Conservation (phyloP, 2,888 invertebrate genomes). For the Tachina fera region DNA sequence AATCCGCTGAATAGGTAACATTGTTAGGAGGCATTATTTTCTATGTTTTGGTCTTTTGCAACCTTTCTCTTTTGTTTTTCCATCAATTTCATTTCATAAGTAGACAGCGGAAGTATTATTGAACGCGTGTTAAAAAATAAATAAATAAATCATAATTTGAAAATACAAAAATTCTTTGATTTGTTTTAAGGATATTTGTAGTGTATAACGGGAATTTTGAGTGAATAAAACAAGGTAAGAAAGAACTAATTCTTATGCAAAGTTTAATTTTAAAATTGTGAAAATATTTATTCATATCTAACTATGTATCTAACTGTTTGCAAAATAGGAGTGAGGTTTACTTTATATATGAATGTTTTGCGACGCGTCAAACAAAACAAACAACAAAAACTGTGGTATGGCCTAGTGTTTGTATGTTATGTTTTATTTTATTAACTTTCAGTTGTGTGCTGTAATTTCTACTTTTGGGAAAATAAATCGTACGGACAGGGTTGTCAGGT, state of each 20-base stretch:
- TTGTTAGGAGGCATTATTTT: not conserved
- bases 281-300: not conserved
- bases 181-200: not conserved
- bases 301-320: conserved; percentile 44
- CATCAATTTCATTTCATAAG: conserved; percentile 24
- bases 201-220: conserved; percentile 9
- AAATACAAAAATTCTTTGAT: not conserved
- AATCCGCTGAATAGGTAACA: conserved; percentile 17
- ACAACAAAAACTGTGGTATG: conserved; percentile 21
- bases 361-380: not conserved
- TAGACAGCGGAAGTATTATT: conserved; percentile 20
- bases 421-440: conserved; percentile 15
- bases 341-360: not conserved
- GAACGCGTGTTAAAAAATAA: not conserved
- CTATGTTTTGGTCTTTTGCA: conserved; percentile 17
- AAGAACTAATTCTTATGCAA: not conserved
- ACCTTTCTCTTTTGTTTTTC: conserved; percentile 36
- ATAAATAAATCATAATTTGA: not conserved
- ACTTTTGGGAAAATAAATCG: conserved; percentile 8
- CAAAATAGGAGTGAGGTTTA: conserved; percentile 29
- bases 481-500: no score
- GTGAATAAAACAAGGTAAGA: conserved; percentile 22
- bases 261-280: not conserved
- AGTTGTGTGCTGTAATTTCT: conserved; percentile 60
- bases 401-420: not conserved